phyloP scores from a whole-genome alignment of 2,888 invertebrate species.

The Pachycephus smyrnensis region DNA sequence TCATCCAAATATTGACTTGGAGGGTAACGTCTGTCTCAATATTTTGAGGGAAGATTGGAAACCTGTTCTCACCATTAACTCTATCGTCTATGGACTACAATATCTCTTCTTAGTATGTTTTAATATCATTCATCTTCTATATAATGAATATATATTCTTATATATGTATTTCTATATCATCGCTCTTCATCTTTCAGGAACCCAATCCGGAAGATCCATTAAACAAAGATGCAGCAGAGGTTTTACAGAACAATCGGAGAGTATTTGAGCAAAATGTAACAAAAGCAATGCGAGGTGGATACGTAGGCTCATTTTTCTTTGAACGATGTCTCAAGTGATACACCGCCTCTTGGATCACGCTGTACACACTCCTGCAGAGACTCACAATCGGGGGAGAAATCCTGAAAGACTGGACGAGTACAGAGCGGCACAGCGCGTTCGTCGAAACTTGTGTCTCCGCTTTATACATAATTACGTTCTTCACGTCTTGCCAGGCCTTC shows the following conservation, averaged over 20 bases:
- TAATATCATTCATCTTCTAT: background rate
- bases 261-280: slow-evolving; percentile 96
- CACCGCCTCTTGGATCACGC: slow-evolving; percentile 54
- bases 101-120: slow-evolving; percentile 90
- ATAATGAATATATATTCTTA: slow-evolving; percentile 6
- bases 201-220: slow-evolving; percentile 99
- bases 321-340: slow-evolving; percentile 95
- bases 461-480: slow-evolving; percentile 59
- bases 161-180: slow-evolving; percentile 17
- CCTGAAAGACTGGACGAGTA: slow-evolving; percentile 41
- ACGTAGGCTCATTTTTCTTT: slow-evolving; percentile 93
- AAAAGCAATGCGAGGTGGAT: slow-evolving; percentile 96
- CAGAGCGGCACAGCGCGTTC: slow-evolving; percentile 37
- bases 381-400: slow-evolving; percentile 45
- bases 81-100: slow-evolving; percentile 97
- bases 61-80: slow-evolving; percentile 96
- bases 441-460: slow-evolving; percentile 48
- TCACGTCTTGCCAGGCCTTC: slow-evolving; percentile 59
- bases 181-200: slow-evolving; percentile 74
- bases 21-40: slow-evolving; percentile 97
- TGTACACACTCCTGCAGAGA: slow-evolving; percentile 47
- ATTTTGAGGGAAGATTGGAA: slow-evolving; percentile 99
- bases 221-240: slow-evolving; percentile 98
- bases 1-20: slow-evolving; percentile 98
- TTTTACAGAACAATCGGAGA: slow-evolving; percentile 92